Conservation (phyloP, 2,888 invertebrate genomes). For the Sphaerophoria taeniata region DNA sequence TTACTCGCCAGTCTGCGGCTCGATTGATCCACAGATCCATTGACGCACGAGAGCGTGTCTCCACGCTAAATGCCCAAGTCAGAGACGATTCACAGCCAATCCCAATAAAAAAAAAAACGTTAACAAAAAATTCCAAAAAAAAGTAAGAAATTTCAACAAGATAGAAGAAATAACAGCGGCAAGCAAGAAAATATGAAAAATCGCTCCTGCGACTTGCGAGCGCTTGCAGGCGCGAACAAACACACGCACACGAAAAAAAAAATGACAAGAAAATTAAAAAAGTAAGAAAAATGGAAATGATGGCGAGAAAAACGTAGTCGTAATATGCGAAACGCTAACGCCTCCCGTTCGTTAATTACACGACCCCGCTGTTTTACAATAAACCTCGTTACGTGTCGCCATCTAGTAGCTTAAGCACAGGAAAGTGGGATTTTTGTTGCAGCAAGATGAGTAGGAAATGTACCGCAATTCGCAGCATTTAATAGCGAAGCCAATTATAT, state of each 20-base stretch:
- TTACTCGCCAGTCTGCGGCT: conserved; percentile 1
- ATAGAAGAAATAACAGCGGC: neutral
- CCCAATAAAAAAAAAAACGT: conserved; percentile 66
- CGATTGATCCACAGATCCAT: conserved; percentile 49
- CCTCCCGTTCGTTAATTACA: conserved; percentile 73
- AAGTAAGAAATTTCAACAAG: conserved; percentile 23
- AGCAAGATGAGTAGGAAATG: conserved; percentile 45
- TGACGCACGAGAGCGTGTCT: conserved; percentile 68
- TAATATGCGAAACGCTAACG: conserved; percentile 74
- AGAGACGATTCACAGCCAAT: conserved; percentile 66
- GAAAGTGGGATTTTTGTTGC: conserved; percentile 1
- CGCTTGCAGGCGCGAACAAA: conserved; percentile 42
- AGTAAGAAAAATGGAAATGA: conserved; percentile 60
- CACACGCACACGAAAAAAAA: conserved; percentile 23
- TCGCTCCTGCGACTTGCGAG: neutral
- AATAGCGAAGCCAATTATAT: conserved; percentile 56
- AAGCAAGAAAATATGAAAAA: neutral
- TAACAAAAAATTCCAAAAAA: conserved; percentile 20
- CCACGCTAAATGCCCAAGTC: conserved; percentile 59
- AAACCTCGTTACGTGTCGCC: conserved; percentile 1
- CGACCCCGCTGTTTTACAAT: conserved; percentile 41
- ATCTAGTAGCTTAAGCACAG: neutral
- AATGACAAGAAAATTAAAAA: conserved; percentile 65
- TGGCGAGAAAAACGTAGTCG: conserved; percentile 68
- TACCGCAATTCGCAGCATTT: conserved; percentile 26